Base-by-base conservation (phyloP, 2,797 vertebrate species). In the Aratinga solstitialis region DNA sequence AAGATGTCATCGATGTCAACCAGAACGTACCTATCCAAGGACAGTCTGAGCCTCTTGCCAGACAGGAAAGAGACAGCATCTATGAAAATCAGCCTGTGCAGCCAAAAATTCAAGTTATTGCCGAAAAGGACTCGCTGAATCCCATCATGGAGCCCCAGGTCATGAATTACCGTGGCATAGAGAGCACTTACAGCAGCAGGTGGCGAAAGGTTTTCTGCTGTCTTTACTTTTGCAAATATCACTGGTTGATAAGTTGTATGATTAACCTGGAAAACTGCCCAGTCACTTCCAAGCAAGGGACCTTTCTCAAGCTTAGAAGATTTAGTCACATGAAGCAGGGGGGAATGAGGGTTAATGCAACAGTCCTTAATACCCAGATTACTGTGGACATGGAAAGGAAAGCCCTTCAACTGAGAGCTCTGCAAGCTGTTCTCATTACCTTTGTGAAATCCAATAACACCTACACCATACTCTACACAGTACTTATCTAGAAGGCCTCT, bases 1-100 rank as follows among this genome's bases (percentile, higher is more conserved):
- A 99, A 99, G 97, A 99, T 99, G 96, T 99, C 99, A 91, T 99
- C 99, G 84, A 99, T 99, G 97, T 99, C 99, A 98, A 99, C 99
- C 92, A 99, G 98, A 95, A 99, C 95, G 97, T 99, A 99, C 90
- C 99, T 98, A 91, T 99, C 99, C 98, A 99, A 97, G 48, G 99
- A 98, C 73, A 99, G 93, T 8, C 98, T 98, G 75, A 99, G 98
- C 96, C 98, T 99, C 97, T 98, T 98, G 94, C 99, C 98, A 22
- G 99, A 99, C 87, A 99, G 98, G 98, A 99, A 99, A 95, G 98
- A 98, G 95, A 99, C 98, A 94, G 99, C 98, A 80, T 99, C 99
- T 96, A 99, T 98, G 96, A 99, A 98, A 96, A 99, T 99, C 89
- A 99, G 99, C 96, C 98, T 98, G 97, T 99, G 99, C 38, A 99